Evolutionary conservation across 2,888 invertebrate species (phyloP).

Genomic region (Argynnis bischoffii): DNA sequence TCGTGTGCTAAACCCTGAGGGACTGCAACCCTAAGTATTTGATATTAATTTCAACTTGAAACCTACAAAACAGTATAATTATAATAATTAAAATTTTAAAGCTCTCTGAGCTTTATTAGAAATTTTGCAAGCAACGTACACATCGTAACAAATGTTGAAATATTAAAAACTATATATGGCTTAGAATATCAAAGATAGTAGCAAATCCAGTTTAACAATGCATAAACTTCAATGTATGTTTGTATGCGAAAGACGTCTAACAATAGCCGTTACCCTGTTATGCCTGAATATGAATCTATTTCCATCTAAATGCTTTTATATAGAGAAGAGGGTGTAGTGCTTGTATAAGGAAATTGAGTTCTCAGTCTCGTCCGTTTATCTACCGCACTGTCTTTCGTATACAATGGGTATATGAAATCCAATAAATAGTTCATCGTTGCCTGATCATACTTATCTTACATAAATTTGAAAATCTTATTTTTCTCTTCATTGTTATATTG

Average conservation of each 20-base stretch:
- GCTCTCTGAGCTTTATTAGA: too few species aligned
- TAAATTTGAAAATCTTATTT: too few species aligned
- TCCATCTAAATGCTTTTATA: constrained; percentile 22
- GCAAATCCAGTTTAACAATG: not conserved
- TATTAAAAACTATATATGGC: not conserved
- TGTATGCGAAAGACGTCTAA: not conserved
- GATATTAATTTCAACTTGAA: too few species aligned
- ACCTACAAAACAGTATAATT: too few species aligned
- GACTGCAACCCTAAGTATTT: too few species aligned
- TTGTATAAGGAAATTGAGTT: constrained; percentile 36
- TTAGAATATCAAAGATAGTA: constrained; percentile 9
- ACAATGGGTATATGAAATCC: not conserved
- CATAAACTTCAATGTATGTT: not conserved
- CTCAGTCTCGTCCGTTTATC: constrained; percentile 5
- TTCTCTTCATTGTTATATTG: too few species aligned
- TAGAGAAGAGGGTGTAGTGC: constrained; percentile 21
- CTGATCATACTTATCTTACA: too few species aligned
- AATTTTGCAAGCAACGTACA: too few species aligned
- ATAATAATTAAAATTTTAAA: too few species aligned
- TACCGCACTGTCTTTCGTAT: too few species aligned
- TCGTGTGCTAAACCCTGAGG: too few species aligned
- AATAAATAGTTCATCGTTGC: not conserved
- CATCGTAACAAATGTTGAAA: too few species aligned
- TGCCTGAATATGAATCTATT: constrained; percentile 27
- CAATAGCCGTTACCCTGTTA: not conserved